A percentile compares a stretch with the other conserved stretches of the same genome.
These are phyloP conservation scores for Solea solea DNA, from an alignment of 2,113 vertebrate genomes.

Conservation along the genomic window DNA sequence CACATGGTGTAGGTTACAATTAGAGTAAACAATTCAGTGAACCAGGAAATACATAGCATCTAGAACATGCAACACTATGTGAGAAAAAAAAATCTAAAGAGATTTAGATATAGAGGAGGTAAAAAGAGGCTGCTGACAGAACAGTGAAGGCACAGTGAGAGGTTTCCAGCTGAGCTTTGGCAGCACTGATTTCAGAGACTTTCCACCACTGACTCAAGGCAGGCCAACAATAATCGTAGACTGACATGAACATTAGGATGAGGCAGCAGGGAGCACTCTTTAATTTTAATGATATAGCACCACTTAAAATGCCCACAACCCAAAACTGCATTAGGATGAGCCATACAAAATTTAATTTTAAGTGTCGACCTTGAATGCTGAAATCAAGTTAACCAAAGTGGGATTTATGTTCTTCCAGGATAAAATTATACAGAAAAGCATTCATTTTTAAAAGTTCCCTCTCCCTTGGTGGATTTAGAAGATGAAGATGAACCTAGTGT, in stretches of 20 bases:
- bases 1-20: background rate
- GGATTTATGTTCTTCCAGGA: background rate
- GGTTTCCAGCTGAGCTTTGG: constrained; percentile 56
- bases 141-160: constrained; percentile 14
- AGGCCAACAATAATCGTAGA: constrained; percentile 70
- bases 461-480: constrained; percentile 2
- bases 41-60: background rate
- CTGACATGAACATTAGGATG: constrained; percentile 73
- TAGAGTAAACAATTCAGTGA: background rate
- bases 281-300: constrained; percentile 71
- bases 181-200: constrained; percentile 47
- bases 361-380: constrained; percentile 51
- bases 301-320: constrained; percentile 52
- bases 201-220: constrained; percentile 54
- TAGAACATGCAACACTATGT: background rate
- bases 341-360: constrained; percentile 52
- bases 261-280: constrained; percentile 66
- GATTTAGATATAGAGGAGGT: constrained; percentile 1
- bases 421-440: constrained; percentile 5
- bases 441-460: background rate
- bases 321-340: constrained; percentile 61
- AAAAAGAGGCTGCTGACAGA: background rate
- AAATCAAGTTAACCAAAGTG: constrained; percentile 50
- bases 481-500: constrained; percentile 10
- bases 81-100: no score